Conservation (phyloP, 1,140 invertebrate species). For the Chironomus tepperi region DNA sequence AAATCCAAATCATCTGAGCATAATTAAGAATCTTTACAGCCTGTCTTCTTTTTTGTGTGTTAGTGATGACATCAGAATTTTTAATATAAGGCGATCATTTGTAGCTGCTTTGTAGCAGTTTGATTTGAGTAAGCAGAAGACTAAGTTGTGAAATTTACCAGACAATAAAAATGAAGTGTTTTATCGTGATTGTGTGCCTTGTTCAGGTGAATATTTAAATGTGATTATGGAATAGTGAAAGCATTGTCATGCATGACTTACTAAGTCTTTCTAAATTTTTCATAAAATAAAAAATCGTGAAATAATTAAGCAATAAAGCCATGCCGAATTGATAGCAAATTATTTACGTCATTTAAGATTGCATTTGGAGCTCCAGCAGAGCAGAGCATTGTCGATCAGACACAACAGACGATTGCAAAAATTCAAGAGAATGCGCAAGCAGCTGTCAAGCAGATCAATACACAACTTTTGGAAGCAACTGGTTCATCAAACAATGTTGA, state of each 20-base stretch:
- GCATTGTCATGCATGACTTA: not conserved
- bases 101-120: not conserved
- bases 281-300: not conserved
- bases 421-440: not conserved
- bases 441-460: not conserved
- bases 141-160: not conserved
- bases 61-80: too few species aligned
- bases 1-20: not conserved
- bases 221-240: not conserved
- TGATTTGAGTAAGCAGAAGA: not conserved
- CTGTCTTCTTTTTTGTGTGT: too few species aligned
- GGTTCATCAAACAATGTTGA: not conserved
- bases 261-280: not conserved
- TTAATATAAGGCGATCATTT: conserved; percentile 10
- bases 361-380: not conserved
- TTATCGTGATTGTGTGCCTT: not conserved
- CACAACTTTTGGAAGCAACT: not conserved
- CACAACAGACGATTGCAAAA: not conserved
- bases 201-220: not conserved
- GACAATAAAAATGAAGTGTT: not conserved
- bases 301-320: not conserved
- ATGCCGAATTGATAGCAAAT: not conserved
- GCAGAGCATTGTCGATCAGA: not conserved
- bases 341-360: not conserved
- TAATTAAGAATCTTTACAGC: too few species aligned